phyloP scores from a whole-genome alignment of 1,140 invertebrate genomes.

The Pararge aegeria region DNA sequence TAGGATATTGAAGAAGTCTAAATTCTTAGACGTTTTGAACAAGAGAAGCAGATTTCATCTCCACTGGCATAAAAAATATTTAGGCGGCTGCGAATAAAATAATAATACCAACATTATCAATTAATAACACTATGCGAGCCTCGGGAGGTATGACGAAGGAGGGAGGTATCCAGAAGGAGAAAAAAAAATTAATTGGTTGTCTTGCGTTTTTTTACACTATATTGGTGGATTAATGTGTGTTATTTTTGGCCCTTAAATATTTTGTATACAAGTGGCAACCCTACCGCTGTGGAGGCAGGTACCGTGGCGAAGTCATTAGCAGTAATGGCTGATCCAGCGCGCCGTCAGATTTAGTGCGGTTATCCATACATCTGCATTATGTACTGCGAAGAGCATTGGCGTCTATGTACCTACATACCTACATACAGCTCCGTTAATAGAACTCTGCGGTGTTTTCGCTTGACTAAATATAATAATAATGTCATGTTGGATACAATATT shows the following conservation, averaged over 20 bases:
- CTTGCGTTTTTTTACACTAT: no score
- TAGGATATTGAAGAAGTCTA: no score
- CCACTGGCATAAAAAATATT: no score
- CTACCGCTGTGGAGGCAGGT: conserved; percentile 41
- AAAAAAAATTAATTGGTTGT: no score
- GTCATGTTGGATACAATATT: neutral
- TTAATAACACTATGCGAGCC: no score
- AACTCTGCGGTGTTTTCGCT: neutral
- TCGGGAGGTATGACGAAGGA: no score
- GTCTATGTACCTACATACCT: conserved; percentile 13
- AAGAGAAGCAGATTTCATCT: no score
- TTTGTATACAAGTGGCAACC: conserved; percentile 30
- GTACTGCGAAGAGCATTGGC: conserved; percentile 34
- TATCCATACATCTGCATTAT: conserved; percentile 43
- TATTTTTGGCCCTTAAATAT: neutral
- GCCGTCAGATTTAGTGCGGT: conserved; percentile 56
- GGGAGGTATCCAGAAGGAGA: no score
- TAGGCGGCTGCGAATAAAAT: no score
- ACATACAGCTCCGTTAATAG: conserved; percentile 7
- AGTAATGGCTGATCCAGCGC: conserved; percentile 68
- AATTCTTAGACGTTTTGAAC: no score
- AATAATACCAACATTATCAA: no score
- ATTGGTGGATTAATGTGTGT: no score
- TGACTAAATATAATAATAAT: neutral
- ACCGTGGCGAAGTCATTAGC: conserved; percentile 70